Conservation (phyloP, 2,888 invertebrate species). For the Dichetophora obliterata region DNA sequence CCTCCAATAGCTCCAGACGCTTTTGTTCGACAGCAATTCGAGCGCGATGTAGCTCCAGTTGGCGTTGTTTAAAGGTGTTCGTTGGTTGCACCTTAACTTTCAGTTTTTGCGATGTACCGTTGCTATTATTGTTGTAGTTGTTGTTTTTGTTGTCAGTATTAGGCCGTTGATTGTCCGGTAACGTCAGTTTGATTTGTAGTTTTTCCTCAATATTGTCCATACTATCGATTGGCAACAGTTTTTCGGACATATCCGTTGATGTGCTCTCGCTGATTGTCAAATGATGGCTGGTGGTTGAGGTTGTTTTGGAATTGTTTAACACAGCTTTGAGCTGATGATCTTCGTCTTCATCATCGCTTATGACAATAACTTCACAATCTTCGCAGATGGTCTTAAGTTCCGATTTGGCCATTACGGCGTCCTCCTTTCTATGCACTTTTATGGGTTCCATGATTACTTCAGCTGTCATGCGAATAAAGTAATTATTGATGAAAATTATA, state of each 20-base stretch:
- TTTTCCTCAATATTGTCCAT: slow-evolving; percentile 28
- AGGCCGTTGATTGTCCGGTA: neutral
- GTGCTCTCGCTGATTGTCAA: neutral
- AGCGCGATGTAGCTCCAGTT: slow-evolving; percentile 57
- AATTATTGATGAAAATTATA: neutral
- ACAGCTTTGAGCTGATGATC: neutral
- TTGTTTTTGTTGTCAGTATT: no score
- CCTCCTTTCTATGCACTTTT: neutral
- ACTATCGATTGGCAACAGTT: slow-evolving; percentile 20
- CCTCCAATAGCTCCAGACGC: slow-evolving; percentile 58
- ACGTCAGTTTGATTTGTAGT: slow-evolving; percentile 7
- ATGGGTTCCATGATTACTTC: neutral
- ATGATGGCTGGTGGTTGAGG: neutral
- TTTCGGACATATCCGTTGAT: neutral
- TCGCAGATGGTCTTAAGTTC: neutral
- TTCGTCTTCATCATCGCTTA: slow-evolving; percentile 39
- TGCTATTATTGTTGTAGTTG: neutral
- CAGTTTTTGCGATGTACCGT: slow-evolving; percentile 20
- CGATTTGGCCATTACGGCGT: neutral
- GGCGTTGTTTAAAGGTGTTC: slow-evolving; percentile 52
- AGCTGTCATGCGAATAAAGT: neutral
- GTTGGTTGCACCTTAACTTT: slow-evolving; percentile 22
- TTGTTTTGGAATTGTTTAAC: neutral
- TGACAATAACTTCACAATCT: slow-evolving; percentile 34
- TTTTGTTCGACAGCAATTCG: slow-evolving; percentile 59